Percentiles rank a stretch among this genome's conserved stretches.
These are phyloP conservation scores for Heliocidaris erythrogramma DNA, from an alignment of 35 echinoderm and acorn worm genomes.

Conservation along the genomic window DNA sequence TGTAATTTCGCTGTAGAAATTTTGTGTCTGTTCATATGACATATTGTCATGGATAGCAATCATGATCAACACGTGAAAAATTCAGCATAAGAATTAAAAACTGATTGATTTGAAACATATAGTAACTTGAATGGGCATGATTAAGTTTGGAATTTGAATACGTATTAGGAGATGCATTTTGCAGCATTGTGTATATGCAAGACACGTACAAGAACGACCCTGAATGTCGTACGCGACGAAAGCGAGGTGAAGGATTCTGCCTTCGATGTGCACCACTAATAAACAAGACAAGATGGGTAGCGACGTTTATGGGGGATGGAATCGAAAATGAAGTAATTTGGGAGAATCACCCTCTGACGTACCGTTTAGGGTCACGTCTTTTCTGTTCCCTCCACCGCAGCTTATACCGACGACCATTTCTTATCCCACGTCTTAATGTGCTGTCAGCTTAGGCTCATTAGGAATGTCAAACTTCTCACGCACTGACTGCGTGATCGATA, in stretches of 20 bases:
- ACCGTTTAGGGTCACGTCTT: background rate
- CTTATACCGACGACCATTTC: background rate
- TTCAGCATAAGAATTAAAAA: too few species aligned
- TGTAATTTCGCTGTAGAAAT: too few species aligned
- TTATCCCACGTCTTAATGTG: constrained; percentile 18
- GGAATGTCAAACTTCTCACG: constrained; percentile 32
- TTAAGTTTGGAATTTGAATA: background rate
- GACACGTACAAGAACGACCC: background rate
- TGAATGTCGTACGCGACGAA: background rate
- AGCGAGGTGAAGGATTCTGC: background rate
- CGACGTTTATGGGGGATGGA: constrained; percentile 33
- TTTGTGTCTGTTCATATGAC: too few species aligned
- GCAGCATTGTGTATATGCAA: background rate
- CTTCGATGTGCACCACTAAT: background rate
- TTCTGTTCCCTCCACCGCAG: background rate
- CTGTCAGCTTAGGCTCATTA: constrained; percentile 36
- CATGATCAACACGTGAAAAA: too few species aligned
- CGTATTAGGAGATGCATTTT: background rate
- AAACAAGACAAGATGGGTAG: constrained; percentile 34
- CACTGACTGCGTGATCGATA: background rate
- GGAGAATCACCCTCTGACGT: constrained; percentile 35
- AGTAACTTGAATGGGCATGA: too few species aligned
- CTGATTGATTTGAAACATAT: too few species aligned
- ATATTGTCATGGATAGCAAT: too few species aligned
- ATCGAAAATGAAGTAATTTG: constrained; percentile 22